Conservation (phyloP, 2,113 vertebrate species). For the Cyphomyrus plagiostoma region DNA sequence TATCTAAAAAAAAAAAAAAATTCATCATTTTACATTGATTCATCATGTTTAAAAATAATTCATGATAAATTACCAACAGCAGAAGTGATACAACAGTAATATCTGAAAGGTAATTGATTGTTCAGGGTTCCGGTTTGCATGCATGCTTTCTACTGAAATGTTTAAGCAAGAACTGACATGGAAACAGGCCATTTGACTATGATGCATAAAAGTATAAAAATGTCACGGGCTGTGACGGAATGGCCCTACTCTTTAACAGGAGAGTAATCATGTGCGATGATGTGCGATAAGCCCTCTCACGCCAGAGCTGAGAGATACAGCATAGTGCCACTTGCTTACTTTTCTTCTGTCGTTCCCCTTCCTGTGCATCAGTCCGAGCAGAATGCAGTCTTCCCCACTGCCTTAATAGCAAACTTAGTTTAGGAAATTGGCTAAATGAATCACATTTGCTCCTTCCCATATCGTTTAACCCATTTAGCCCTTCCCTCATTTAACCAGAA, state of each 20-base stretch:
- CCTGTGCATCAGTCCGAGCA: neutral
- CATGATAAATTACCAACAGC: neutral
- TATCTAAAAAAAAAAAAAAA: neutral
- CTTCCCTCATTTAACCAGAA: neutral
- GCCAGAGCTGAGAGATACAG: slow-evolving; percentile 37
- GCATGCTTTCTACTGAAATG: neutral
- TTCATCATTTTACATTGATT: neutral
- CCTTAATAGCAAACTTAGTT: slow-evolving; percentile 2
- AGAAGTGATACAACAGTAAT: neutral
- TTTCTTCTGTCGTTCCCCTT: slow-evolving; percentile 27
- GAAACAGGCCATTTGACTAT: slow-evolving; percentile 24
- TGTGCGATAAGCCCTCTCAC: slow-evolving; percentile 29
- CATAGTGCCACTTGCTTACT: slow-evolving; percentile 42
- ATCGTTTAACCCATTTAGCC: neutral
- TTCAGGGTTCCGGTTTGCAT: neutral
- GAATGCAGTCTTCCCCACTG: neutral
- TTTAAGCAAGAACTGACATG: slow-evolving; percentile 12
- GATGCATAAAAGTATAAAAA: slow-evolving; percentile 21
- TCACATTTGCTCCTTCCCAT: neutral
- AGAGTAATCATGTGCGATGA: slow-evolving; percentile 47
- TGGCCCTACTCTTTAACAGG: slow-evolving; percentile 7
- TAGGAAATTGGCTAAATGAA: neutral
- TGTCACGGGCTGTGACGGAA: slow-evolving; percentile 28
- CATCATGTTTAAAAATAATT: neutral
- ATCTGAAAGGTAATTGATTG: neutral